These are phyloP conservation scores for Amiota mariae DNA, from an alignment of 2,888 invertebrate species.

Conservation along the genomic window DNA sequence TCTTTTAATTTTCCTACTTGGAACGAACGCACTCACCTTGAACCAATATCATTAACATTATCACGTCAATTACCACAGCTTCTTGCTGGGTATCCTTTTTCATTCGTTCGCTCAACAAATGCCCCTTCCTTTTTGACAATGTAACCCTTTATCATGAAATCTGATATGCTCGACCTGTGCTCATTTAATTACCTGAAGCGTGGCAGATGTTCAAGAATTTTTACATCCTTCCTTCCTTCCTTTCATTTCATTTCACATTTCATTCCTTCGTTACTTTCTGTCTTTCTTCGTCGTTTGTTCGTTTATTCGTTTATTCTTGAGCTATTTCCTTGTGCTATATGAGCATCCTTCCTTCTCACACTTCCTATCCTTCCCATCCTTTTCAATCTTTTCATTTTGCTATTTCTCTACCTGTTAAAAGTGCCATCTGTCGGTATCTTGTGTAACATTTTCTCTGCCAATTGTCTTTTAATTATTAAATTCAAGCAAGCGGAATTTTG, in stretches of 20 bases:
- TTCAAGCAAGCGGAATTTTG: constrained; percentile 60
- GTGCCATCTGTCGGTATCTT: constrained; percentile 16
- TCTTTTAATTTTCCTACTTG: no score
- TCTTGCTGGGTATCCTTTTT: background rate
- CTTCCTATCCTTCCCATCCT: no score
- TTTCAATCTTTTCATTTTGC: background rate
- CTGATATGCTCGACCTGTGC: background rate
- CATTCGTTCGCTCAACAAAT: background rate
- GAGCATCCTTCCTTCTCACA: no score
- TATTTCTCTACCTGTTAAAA: background rate
- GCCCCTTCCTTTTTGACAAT: background rate
- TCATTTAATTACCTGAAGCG: constrained; percentile 20
- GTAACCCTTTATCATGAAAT: no score
- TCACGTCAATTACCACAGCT: constrained; percentile 20
- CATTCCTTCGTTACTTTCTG: no score
- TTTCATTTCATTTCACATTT: background rate
- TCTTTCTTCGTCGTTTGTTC: no score
- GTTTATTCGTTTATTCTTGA: background rate
- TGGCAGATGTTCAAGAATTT: constrained; percentile 20
- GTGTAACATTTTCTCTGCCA: background rate
- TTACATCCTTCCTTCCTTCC: background rate
- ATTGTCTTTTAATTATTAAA: constrained; percentile 50
- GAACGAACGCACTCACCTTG: background rate
- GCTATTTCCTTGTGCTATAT: constrained; percentile 5
- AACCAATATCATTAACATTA: constrained; percentile 17